phyloP scores from a whole-genome alignment of 2,113 vertebrate genomes.

The Plotosus lineatus region DNA sequence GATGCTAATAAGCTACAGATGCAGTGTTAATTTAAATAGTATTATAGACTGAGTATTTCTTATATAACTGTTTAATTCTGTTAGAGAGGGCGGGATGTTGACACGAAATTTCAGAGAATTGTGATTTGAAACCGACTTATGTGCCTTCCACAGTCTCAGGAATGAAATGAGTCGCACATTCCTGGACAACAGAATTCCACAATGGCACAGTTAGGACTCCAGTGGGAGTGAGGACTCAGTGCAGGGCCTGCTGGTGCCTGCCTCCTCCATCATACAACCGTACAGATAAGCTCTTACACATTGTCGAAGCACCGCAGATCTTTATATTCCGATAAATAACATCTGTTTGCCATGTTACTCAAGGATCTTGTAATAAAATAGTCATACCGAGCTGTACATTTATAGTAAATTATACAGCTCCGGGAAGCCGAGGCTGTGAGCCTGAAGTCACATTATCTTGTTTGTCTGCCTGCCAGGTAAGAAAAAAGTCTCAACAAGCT shows the following conservation, averaged over 20 bases:
- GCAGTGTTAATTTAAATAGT: not conserved
- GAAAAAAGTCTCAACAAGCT: not conserved
- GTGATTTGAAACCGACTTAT: not conserved
- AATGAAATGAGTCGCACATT: slow-evolving; percentile 21
- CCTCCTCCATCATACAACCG: not conserved
- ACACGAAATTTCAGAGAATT: not conserved
- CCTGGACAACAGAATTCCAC: slow-evolving; percentile 23
- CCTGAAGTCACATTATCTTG: not conserved
- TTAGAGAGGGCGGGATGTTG: not conserved
- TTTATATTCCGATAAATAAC: not conserved
- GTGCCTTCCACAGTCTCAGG: not conserved
- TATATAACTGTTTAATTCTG: slow-evolving; percentile 11
- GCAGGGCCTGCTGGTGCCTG: slow-evolving; percentile 24
- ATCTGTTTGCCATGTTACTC: slow-evolving; percentile 5
- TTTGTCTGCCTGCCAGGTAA: slow-evolving; percentile 10
- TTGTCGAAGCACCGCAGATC: not conserved
- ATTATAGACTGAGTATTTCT: not conserved
- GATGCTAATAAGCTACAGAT: not conserved
- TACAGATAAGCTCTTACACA: slow-evolving; percentile 5
- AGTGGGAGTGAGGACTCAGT: slow-evolving; percentile 3
- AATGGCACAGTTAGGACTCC: not conserved
- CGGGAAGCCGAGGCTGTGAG: not conserved
- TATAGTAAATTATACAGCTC: not conserved
- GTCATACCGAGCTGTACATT: not conserved
- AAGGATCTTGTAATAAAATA: not conserved